Base-by-base conservation (phyloP, 2,113 vertebrate species). In the Onychorhynchus coronatus region DNA sequence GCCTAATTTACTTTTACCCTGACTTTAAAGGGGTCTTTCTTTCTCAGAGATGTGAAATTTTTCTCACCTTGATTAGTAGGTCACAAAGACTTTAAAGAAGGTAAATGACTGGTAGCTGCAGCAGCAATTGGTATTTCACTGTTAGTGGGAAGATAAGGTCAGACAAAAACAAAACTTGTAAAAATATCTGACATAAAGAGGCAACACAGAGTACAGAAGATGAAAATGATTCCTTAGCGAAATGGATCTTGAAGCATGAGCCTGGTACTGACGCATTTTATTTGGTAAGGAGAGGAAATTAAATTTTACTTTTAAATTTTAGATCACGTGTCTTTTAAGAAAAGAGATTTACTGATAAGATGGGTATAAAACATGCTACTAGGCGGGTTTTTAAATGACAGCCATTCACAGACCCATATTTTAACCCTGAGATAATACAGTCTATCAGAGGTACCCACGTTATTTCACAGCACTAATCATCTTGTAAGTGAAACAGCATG, bases 301-400 rank as follows among this genome's bases (percentile, higher is more conserved):
- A 97, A 97, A 97, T 97, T 97, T 97, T 97, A 97, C 97, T 97
- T 97, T 97, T 85, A 97, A 96, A 97, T 97, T 95, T 96, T 66
- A 74, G 47, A 74, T 31, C 42, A 81, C 47, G 50, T 84, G 22
- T 80, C 71, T 61, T 92, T 88, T 68, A 6, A 76, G 70, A 52
- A 81, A 84, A 39, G 53, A 77, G 62, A 94, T 95, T 93, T 95
- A 91, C 39, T 83, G 92, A 75, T 93, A 70, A 82, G 66, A 35
- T 41, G 44, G n/a, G 33, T 39, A 82, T 82, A 96, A 95, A 96
- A 74, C 76, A 37, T 22, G 53, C 66, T 49, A 66, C 12, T 62
- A 90, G 91, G 68, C 50, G 44, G 68, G 24, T 22, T 84, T 88
- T 76, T 80, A 91, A 96, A 82, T 74, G 20, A 85, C 56, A 90